Conservation (phyloP, 2,113 vertebrate genomes). For the Gobio gobio region DNA sequence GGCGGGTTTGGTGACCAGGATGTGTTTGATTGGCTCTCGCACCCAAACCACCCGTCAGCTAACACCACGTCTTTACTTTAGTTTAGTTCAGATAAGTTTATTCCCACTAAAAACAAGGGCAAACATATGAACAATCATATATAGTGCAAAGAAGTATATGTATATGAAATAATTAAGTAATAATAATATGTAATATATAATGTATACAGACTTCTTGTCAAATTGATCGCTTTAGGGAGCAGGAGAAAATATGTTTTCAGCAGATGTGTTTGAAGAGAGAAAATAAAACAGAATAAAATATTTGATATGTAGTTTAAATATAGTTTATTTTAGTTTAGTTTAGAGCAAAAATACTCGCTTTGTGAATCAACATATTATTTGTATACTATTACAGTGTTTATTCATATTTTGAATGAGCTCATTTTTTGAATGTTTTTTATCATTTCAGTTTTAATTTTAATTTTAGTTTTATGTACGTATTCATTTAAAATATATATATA, state of each 20-base stretch:
- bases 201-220: no score
- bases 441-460: background rate
- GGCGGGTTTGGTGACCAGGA: conserved; percentile 61
- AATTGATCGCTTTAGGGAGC: no score
- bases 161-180: no score
- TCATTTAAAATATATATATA: background rate
- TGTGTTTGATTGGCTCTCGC: conserved; percentile 16
- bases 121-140: no score
- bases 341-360: background rate
- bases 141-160: no score
- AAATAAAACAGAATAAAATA: no score
- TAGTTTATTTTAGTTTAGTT: background rate
- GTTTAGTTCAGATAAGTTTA: background rate
- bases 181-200: no score
- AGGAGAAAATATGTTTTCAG: no score
- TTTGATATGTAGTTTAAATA: no score
- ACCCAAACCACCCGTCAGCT: background rate
- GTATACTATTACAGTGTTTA: background rate
- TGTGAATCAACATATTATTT: background rate
- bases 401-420: background rate
- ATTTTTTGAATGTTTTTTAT: background rate
- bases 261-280: no score
- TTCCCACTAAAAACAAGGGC: no score
- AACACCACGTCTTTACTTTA: background rate
- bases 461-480: background rate